Conservation (phyloP, 2,113 vertebrate genomes). For the Gambusia holbrooki region DNA sequence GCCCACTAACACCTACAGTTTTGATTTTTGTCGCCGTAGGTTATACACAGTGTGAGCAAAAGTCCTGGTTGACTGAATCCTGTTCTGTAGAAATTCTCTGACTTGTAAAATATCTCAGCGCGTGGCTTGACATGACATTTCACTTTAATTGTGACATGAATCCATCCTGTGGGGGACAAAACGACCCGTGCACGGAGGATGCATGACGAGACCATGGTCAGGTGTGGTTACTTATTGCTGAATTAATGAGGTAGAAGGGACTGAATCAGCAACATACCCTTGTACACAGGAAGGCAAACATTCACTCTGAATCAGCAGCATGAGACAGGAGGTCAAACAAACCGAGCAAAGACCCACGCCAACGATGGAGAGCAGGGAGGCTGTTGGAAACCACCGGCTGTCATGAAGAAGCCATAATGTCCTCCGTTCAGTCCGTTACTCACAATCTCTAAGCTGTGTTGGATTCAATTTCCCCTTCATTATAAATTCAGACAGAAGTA, state of each 20-base stretch:
- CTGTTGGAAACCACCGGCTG: background rate
- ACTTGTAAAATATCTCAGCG: background rate
- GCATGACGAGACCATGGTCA: constrained; percentile 53
- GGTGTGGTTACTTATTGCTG: constrained; percentile 83
- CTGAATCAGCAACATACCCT: constrained; percentile 82
- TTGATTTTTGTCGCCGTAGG: no score
- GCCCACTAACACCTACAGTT: no score
- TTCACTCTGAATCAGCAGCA: constrained; percentile 49
- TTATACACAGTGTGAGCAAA: no score
- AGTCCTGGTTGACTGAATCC: no score
- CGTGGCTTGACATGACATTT: no score
- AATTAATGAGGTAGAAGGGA: constrained; percentile 81
- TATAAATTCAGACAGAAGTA: no score
- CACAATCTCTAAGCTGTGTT: no score
- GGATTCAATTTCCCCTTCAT: no score
- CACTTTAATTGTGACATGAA: background rate
- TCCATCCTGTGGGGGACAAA: background rate
- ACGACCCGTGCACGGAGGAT: constrained; percentile 30
- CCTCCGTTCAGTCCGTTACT: no score
- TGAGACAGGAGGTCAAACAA: constrained; percentile 64
- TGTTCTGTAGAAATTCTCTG: no score
- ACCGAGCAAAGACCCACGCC: constrained; percentile 50
- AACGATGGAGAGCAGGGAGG: constrained; percentile 12
- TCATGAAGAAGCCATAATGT: background rate
- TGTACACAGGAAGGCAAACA: constrained; percentile 77